Evolutionary conservation across 2,797 vertebrate species (phyloP).

Genomic region (Manis pentadactyla): DNA sequence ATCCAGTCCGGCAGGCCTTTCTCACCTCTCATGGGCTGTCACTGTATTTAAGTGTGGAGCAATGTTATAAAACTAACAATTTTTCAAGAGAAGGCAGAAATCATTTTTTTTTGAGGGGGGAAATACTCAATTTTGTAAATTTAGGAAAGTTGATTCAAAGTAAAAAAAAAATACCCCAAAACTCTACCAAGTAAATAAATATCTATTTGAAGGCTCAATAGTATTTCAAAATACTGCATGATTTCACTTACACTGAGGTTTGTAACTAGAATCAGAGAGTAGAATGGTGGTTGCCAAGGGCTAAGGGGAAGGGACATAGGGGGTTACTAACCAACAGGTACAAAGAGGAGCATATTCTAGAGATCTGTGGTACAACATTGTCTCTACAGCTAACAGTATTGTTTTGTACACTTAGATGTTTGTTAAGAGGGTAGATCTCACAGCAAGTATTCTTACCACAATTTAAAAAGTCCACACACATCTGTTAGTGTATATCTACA

Average conservation of each 20-base stretch:
- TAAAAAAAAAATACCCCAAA: conserved; percentile 7
- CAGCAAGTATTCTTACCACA: not conserved
- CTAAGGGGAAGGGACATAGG: not conserved
- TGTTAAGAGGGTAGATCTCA: not conserved
- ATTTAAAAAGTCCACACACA: not conserved
- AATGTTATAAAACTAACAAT: not conserved
- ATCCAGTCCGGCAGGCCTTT: not conserved
- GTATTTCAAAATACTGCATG: not conserved
- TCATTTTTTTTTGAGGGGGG: not conserved
- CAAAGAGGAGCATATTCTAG: not conserved
- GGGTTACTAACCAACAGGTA: not conserved
- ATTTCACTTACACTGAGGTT: not conserved
- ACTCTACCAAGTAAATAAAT: not conserved
- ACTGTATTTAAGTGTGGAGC: not conserved
- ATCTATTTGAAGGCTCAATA: not conserved
- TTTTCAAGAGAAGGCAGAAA: not conserved
- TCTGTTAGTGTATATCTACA: not conserved
- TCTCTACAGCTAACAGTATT: not conserved
- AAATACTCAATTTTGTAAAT: not conserved
- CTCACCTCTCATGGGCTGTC: not conserved
- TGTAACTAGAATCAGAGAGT: not conserved
- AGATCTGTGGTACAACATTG: not conserved
- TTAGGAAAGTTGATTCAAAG: not conserved
- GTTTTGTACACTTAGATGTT: not conserved
- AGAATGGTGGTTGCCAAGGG: not conserved